These are phyloP conservation scores for Drosophila ambigua DNA, from an alignment of 1,140 invertebrate genomes.

Conservation along the genomic window DNA sequence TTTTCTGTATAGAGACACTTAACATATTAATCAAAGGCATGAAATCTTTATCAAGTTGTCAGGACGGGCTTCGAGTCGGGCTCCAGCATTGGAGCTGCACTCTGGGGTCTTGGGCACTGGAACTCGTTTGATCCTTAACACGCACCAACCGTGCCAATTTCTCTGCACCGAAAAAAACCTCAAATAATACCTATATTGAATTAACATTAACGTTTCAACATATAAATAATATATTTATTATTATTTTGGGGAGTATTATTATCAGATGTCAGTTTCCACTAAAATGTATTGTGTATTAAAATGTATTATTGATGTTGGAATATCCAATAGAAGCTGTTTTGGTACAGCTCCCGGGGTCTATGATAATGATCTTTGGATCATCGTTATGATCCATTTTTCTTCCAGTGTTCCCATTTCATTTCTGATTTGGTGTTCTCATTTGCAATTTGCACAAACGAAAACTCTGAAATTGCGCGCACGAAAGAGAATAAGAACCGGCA, in stretches of 20 bases:
- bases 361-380: too few species aligned
- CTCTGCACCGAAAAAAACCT: not conserved
- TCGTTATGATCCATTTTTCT: too few species aligned
- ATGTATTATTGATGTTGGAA: too few species aligned
- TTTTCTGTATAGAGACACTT: constrained; percentile 36
- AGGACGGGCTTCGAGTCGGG: constrained; percentile 49
- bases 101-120: constrained; percentile 27
- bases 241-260: too few species aligned
- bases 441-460: constrained; percentile 60
- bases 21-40: constrained; percentile 82
- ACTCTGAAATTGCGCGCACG: constrained; percentile 33
- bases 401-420: constrained; percentile 37
- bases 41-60: constrained; percentile 82
- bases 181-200: too few species aligned
- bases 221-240: too few species aligned
- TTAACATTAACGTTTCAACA: too few species aligned
- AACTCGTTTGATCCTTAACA: constrained; percentile 80
- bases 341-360: too few species aligned
- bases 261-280: too few species aligned
- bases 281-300: too few species aligned
- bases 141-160: constrained; percentile 43
- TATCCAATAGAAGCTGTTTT: too few species aligned
- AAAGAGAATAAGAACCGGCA: constrained; percentile 29
- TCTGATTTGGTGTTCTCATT: constrained; percentile 67
- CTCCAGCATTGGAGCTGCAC: too few species aligned